phyloP scores from a whole-genome alignment of 2,888 invertebrate species.

The Cheilosia vulpina region DNA sequence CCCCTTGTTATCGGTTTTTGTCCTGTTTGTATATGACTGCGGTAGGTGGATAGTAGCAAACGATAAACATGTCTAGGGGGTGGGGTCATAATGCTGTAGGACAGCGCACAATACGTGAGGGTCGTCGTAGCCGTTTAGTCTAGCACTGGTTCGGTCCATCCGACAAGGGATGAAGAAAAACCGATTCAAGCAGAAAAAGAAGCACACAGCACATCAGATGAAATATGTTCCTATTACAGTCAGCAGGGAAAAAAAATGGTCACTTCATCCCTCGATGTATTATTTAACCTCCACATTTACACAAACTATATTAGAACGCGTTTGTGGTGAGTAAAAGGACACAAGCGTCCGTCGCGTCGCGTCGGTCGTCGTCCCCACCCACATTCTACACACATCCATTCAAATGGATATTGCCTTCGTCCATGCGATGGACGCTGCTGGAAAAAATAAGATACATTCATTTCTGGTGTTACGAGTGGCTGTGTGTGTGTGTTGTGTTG shows the following conservation, averaged over 20 bases:
- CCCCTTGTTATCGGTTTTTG: constrained; percentile 74
- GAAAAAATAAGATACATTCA: constrained; percentile 50
- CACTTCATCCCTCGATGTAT: constrained; percentile 73
- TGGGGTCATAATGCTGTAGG: constrained; percentile 63
- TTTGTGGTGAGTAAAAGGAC: constrained; percentile 73
- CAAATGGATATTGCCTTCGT: constrained; percentile 22
- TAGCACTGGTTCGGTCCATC: constrained; percentile 43
- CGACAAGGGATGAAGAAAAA: constrained; percentile 56
- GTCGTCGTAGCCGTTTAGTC: constrained; percentile 57
- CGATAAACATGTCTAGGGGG: constrained; percentile 56
- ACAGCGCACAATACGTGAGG: constrained; percentile 46
- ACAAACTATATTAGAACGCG: constrained; percentile 68
- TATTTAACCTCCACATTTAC: constrained; percentile 64
- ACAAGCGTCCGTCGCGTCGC: constrained; percentile 40
- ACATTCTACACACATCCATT: constrained; percentile 60
- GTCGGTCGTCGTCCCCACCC: constrained; percentile 43
- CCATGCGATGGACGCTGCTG: constrained; percentile 55
- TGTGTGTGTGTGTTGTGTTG: constrained; percentile 28
- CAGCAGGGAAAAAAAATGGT: constrained; percentile 70
- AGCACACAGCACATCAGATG: constrained; percentile 61
- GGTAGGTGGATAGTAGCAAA: constrained; percentile 50
- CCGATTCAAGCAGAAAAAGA: constrained; percentile 58
- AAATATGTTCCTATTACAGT: constrained; percentile 76
- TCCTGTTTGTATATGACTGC: constrained; percentile 42
- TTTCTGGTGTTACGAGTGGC: constrained; percentile 3